A percentile compares a stretch with the other conserved stretches of the same genome.
Evolutionary conservation across 2,888 invertebrate species (phyloP).

Genomic region (Synergus itoensis): DNA sequence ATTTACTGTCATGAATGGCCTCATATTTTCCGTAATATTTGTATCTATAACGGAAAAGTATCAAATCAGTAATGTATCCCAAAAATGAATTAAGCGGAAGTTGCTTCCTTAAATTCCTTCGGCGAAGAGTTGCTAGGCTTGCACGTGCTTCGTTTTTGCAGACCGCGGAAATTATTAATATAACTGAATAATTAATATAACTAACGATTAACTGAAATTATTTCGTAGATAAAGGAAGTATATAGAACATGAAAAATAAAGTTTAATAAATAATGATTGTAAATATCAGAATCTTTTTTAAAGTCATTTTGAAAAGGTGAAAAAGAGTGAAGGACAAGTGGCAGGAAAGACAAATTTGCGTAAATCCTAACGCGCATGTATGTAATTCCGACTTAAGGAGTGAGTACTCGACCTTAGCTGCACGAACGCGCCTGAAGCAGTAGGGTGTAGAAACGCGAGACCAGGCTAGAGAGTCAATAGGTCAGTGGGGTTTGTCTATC

Average conservation of each 20-base stretch:
- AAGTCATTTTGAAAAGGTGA: not conserved
- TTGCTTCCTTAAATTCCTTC: not conserved
- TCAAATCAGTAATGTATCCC: not conserved
- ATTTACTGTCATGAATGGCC: conserved; percentile 4
- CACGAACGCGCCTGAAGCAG: conserved; percentile 61
- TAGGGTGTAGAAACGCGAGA: conserved; percentile 61
- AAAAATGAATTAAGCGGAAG: not conserved
- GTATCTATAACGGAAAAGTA: conserved; percentile 8
- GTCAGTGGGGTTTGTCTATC: conserved; percentile 70
- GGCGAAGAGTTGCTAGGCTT: not conserved
- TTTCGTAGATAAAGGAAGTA: too few relatives aligned
- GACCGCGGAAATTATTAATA: not conserved
- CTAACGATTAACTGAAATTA: too few relatives aligned
- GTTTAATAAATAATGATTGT: too few relatives aligned
- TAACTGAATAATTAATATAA: too few relatives aligned
- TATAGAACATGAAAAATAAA: too few relatives aligned
- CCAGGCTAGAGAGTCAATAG: conserved; percentile 72
- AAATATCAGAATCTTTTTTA: too few relatives aligned
- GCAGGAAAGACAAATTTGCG: not conserved
- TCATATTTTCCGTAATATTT: conserved; percentile 1
- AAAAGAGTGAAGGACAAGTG: not conserved
- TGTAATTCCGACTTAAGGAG: conserved; percentile 29
- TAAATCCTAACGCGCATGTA: not conserved
- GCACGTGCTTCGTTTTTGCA: not conserved
- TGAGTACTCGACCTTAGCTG: conserved; percentile 62